Conservation (phyloP, 2,888 invertebrate genomes). For the Acrocyrtus sp. region DNA sequence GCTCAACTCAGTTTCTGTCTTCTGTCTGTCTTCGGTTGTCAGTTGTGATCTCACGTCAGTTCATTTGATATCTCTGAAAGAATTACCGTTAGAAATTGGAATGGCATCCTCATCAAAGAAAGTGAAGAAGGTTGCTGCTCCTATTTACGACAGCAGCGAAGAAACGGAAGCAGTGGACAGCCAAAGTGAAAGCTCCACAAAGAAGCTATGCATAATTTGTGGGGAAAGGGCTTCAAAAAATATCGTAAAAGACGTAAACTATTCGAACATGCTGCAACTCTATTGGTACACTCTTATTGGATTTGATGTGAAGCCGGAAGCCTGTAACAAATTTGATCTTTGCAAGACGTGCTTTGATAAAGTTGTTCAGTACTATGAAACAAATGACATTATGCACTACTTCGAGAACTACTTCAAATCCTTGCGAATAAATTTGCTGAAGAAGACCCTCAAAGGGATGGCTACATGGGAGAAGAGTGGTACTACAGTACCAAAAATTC, state of each 20-base stretch:
- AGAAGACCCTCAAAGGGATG: slow-evolving; percentile 32
- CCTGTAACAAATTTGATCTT: slow-evolving; percentile 11
- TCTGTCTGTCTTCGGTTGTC: no score
- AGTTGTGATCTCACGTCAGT: no score
- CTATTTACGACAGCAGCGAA: no score
- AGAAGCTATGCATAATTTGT: slow-evolving; percentile 41
- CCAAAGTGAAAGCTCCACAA: no score
- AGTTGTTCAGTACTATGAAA: slow-evolving; percentile 27
- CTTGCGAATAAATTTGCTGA: slow-evolving; percentile 3
- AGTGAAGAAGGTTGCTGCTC: no score
- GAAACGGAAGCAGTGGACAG: no score
- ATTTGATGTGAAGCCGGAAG: slow-evolving; percentile 36
- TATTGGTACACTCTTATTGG: slow-evolving; percentile 29
- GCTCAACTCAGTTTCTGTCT: not conserved
- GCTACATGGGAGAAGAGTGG: slow-evolving; percentile 12
- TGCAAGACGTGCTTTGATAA: slow-evolving; percentile 26
- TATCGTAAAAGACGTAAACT: slow-evolving; percentile 33
- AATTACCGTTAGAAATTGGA: no score
- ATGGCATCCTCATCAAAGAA: no score
- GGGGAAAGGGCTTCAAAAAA: not conserved
- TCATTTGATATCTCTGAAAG: no score
- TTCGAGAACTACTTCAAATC: slow-evolving; percentile 17
- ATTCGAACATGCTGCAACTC: slow-evolving; percentile 19
- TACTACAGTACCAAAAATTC: not conserved
- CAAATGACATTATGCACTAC: slow-evolving; percentile 30